Evolutionary conservation across 2,797 vertebrate genomes (phyloP), one percentile per base, ranked within the genome.

Genomic region (Channa striata): DNA sequence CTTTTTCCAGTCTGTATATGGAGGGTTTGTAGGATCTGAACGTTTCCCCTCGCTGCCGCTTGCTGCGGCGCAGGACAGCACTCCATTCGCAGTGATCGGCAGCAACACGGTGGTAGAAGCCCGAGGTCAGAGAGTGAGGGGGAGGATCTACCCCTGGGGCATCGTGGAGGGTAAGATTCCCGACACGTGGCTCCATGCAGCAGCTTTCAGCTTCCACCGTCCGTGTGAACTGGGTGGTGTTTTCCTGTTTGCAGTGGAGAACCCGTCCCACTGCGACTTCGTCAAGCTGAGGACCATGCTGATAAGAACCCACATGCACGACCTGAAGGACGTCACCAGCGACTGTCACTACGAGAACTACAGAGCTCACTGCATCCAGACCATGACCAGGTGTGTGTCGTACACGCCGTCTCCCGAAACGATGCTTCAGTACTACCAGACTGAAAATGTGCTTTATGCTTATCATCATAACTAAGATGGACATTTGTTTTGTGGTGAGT

Each of bases 341-440:
- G 97, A 99, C 14, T 93, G 95, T 12, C 97, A 99, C 90, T 99
- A 99, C 0, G 97, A 99, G 90, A 99, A 97, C 94, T 99, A 97
- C 88, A 91, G 97, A 14, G 96, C 97, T 0, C 95, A 95, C 72
- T 97, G 97, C 91, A 99, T 99, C 90, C 97, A 99, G 89, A 96
- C 94, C 81, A 99, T 99, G 96, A 97, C 96, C 86, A 98, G 96
- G 97, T 91, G 58, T 33, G 74, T 66, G 25, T 48, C 2, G 25
- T 30, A 4, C 6, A 30, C 6, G 3, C 25, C 6, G 25, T 30
- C 25, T 30, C 25, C 25, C 6, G 6, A 30, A 30, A 30, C 6
- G 4, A 30, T 30, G 25, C 6, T 30, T 30, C 25, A 4, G 6
- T 30, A 6, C 25, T 30, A 30, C 4, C 4, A 30, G 6, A 30